Conservation (phyloP, 2,113 vertebrate genomes). For the Gadus macrocephalus region DNA sequence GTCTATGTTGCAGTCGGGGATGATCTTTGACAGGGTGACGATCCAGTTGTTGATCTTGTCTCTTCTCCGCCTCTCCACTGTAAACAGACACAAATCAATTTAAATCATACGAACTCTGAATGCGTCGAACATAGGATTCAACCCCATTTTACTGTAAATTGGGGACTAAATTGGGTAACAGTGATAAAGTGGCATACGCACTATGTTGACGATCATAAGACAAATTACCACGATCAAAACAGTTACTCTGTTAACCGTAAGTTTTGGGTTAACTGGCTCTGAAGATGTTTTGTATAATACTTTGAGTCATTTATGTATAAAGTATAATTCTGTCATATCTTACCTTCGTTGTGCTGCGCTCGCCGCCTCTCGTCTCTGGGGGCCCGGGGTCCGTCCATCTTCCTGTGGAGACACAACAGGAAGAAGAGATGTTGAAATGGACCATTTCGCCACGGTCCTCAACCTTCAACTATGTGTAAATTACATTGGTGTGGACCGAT, state of each 20-base stretch:
- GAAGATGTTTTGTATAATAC: background rate
- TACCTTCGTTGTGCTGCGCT: slow-evolving; percentile 92
- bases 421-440: background rate
- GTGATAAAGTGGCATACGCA: no score
- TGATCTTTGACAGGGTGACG: slow-evolving; percentile 88
- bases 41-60: slow-evolving; percentile 97
- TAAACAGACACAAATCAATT: slow-evolving; percentile 1
- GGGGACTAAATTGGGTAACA: no score
- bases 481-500: no score
- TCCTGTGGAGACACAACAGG: slow-evolving; percentile 66
- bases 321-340: no score
- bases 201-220: no score
- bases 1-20: slow-evolving; percentile 90
- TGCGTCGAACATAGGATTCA: no score
- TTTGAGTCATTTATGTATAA: background rate
- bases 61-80: slow-evolving; percentile 86
- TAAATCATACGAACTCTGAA: no score
- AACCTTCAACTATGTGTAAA: no score
- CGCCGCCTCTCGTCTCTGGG: slow-evolving; percentile 84
- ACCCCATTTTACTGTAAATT: no score
- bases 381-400: slow-evolving; percentile 82
- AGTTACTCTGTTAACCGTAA: no score
- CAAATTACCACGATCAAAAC: no score
- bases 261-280: no score
- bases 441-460: background rate